Conservation (phyloP, 2,888 invertebrate species). For the Bedellia somnulentella region DNA sequence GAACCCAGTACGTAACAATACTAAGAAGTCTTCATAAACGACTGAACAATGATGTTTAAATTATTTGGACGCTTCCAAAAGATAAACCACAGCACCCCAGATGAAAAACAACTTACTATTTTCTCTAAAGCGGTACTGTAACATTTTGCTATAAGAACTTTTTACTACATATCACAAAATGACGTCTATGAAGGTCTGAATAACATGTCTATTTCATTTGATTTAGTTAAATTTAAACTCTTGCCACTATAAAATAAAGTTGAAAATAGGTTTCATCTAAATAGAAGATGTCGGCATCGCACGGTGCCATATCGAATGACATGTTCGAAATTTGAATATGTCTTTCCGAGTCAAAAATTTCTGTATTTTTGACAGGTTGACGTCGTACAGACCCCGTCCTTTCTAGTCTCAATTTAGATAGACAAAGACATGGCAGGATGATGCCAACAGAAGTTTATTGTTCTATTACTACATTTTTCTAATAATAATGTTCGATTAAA, state of each 20-base stretch:
- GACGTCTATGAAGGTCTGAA: no score
- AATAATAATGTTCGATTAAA: no score
- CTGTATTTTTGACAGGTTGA: constrained; percentile 41
- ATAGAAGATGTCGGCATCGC: constrained; percentile 46
- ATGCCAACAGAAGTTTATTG: no score
- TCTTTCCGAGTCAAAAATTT: constrained; percentile 49
- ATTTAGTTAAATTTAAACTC: no score
- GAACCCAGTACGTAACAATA: no score
- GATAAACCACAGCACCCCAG: background rate
- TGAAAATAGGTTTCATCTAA: no score
- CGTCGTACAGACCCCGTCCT: constrained; percentile 14
- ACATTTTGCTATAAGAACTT: no score
- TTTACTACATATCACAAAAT: no score
- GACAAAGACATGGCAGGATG: constrained; percentile 25
- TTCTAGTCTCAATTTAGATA: constrained; percentile 15
- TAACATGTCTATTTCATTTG: no score
- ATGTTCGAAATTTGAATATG: constrained; percentile 37
- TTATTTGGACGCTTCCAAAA: constrained; percentile 31
- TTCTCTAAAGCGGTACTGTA: no score
- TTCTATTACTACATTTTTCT: no score
- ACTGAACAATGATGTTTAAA: constrained; percentile 23
- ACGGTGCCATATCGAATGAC: constrained; percentile 37
- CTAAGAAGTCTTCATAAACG: constrained; percentile 46
- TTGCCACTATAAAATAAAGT: no score
- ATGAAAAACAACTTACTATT: background rate